Conservation (phyloP, 1,140 invertebrate genomes). For the Zaprionus taronus region DNA sequence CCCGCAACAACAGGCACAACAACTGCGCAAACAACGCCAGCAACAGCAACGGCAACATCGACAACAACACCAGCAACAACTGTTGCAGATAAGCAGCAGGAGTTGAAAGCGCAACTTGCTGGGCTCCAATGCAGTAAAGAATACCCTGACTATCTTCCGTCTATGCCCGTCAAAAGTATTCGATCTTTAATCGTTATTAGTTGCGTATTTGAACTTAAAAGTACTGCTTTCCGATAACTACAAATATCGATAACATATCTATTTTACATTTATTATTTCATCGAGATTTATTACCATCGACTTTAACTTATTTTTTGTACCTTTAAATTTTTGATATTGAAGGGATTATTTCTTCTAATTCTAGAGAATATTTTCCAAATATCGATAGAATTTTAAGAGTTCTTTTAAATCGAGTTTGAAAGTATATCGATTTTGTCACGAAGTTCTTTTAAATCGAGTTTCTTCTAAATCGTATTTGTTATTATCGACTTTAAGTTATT, state of each 20-base stretch:
- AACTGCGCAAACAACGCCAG: conserved; percentile 3
- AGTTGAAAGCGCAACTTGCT: neutral
- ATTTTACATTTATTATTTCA: neutral
- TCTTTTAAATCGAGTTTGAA: no score
- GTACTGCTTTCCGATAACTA: no score
- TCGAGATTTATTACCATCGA: no score
- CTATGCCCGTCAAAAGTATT: neutral
- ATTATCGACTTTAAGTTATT: no score
- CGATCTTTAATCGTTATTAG: neutral
- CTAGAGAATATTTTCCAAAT: no score
- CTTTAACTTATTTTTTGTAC: no score
- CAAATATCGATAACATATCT: neutral
- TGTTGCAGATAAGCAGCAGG: neutral
- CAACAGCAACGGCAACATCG: neutral
- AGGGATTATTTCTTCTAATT: neutral
- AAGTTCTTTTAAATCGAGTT: no score
- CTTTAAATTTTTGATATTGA: no score
- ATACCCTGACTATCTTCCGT: neutral
- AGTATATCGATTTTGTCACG: no score
- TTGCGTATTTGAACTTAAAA: no score
- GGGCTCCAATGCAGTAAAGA: neutral
- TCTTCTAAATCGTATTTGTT: no score
- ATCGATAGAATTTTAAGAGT: no score
- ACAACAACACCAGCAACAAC: neutral
- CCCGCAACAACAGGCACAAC: conserved; percentile 19